phyloP scores from a whole-genome alignment of 2,797 vertebrate genomes.

The Florisuga fusca region DNA sequence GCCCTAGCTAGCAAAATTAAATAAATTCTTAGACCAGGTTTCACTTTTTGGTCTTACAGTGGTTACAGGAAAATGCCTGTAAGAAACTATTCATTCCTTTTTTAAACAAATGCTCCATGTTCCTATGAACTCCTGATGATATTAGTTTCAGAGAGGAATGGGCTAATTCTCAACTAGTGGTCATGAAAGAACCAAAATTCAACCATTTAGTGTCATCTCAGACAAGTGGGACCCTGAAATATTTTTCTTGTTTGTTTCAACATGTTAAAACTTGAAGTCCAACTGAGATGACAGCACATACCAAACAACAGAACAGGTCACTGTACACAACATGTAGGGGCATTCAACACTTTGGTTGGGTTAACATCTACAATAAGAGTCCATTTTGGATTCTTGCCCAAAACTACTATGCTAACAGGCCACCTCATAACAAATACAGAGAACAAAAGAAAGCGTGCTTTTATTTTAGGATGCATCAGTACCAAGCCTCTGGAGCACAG shows the following conservation, averaged over 20 bases:
- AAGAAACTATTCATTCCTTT: background rate
- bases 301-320: background rate
- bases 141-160: background rate
- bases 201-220: background rate
- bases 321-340: background rate
- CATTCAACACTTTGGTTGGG: background rate
- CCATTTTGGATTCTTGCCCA: background rate
- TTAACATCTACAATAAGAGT: background rate
- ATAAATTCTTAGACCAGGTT: background rate
- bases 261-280: background rate
- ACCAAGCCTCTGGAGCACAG: background rate
- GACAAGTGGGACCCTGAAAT: background rate
- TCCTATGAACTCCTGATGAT: background rate
- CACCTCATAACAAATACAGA: background rate
- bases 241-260: background rate
- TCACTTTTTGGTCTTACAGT: background rate
- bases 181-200: background rate
- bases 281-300: background rate
- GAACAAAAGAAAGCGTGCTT: background rate
- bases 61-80: background rate
- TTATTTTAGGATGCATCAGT: background rate
- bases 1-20: slow-evolving; percentile 5
- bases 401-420: background rate
- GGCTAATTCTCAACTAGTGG: background rate
- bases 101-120: background rate